Base-by-base conservation (phyloP, 2,888 invertebrate genomes). In the Perizoma flavofasciatum region DNA sequence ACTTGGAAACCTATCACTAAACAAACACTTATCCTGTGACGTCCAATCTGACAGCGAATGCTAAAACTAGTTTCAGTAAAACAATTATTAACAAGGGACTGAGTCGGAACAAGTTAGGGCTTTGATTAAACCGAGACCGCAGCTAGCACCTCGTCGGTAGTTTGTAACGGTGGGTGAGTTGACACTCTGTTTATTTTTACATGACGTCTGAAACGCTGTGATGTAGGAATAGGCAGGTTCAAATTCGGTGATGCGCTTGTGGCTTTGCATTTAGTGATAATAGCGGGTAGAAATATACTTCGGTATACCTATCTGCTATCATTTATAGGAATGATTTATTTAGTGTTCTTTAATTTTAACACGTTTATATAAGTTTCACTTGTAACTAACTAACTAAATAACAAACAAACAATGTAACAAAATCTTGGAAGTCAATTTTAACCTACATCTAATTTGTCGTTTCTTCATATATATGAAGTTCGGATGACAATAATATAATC, bases 41-140 rank as follows among this genome's bases (percentile, higher is more conserved):
- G 39, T 49, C 49, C 50, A 52, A 51, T 59, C 50, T 55, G 51
- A 43, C 44, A 34, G 55, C 47, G 40, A 49, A 58, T 49, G 57
- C 52, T 51, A 39, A 49, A 60, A 59, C 60, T 45, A 58, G 61
- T 58, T 63, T 48, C 60, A 61, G 65, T 67, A 65, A 80, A 82
- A 83, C 83, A 82, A 84, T 84, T 84, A 84, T 84, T 84, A 82
- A 77, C 71, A 60, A 63, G 73, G 66, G 69, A 79, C 75, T 72
- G 66, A 74, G 78, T 79, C 74, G 70, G 67, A 73, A 73, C 76
- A 79, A 85, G 82, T 84, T 81, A 77, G 72, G 71, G 74, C 74
- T 81, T 78, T 84, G 83, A 85, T 85, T 84, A 83, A 82, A 81
- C 77, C 73, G 74, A 79, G 73, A 81, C 81, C 81, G 70, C 77